Conservation (phyloP, 2,113 vertebrate species). For the Podocnemis expansa region DNA sequence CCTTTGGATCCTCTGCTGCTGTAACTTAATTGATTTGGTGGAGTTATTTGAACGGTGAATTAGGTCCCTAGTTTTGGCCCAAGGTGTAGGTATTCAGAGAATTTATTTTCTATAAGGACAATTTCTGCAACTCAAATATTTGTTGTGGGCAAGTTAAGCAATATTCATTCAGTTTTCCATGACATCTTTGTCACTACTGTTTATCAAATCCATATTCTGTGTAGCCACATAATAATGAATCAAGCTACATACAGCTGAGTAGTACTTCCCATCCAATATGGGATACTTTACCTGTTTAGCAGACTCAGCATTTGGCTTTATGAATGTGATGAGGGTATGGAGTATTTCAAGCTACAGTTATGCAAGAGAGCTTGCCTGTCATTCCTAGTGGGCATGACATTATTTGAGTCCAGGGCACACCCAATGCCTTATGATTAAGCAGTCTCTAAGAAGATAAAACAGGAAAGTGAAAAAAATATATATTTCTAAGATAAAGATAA, state of each 20-base stretch:
- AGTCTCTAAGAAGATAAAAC: not conserved
- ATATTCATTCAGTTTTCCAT: not conserved
- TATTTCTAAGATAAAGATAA: not conserved
- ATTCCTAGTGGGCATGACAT: not conserved
- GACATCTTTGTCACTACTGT: not conserved
- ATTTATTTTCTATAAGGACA: not conserved
- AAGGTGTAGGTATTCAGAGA: not conserved
- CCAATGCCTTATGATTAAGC: not conserved
- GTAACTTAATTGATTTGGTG: not conserved
- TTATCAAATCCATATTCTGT: not conserved
- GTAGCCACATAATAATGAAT: not conserved
- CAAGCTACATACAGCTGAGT: not conserved
- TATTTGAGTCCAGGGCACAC: not conserved
- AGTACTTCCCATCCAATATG: not conserved
- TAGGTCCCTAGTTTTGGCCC: not conserved
- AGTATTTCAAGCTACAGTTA: not conserved
- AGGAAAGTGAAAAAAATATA: not conserved
- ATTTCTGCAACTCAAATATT: not conserved
- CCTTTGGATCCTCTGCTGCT: not conserved
- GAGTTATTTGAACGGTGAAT: not conserved
- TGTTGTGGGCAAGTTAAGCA: not conserved
- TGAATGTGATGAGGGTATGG: not conserved
- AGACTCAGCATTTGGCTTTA: not conserved
- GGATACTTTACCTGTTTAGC: not conserved
- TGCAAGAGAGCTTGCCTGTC: not conserved